These are phyloP conservation scores for Pangasius sanitwongsei DNA, from an alignment of 2,797 vertebrate genomes.

Conservation along the genomic window DNA sequence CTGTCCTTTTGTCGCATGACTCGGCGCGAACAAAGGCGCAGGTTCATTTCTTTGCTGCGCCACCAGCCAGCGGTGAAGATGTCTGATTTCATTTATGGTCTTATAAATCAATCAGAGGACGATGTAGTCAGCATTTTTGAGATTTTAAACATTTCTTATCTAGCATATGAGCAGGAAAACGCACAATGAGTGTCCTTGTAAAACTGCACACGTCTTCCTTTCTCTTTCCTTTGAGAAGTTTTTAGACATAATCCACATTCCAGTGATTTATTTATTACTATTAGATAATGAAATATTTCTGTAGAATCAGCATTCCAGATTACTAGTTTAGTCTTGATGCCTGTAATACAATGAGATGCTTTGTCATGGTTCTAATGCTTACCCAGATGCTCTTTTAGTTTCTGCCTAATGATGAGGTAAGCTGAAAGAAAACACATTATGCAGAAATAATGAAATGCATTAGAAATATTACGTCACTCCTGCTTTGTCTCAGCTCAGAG, in stretches of 20 bases:
- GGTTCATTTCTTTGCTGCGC: constrained; percentile 30
- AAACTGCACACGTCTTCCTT: background rate
- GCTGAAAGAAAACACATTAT: constrained; percentile 3
- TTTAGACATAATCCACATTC: background rate
- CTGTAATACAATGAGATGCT: constrained; percentile 9
- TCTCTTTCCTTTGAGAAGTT: background rate
- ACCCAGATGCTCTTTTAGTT: constrained; percentile 11
- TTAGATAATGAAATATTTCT: background rate
- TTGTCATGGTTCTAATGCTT: constrained; percentile 17
- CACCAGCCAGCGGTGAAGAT: constrained; percentile 9
- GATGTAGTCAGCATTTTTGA: background rate
- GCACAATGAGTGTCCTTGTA: background rate
- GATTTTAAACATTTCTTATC: background rate
- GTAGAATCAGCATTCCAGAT: background rate
- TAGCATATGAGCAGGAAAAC: background rate
- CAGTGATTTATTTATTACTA: no score
- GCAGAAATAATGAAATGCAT: background rate
- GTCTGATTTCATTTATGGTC: background rate
- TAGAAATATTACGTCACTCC: background rate
- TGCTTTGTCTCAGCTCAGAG: background rate
- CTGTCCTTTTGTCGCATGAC: constrained; percentile 20
- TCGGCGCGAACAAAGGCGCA: constrained; percentile 28
- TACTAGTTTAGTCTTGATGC: constrained; percentile 1
- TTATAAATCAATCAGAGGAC: background rate
- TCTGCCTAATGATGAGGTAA: constrained; percentile 2